Conservation (phyloP, 2,888 invertebrate genomes). For the Sarcophaga carnaria region DNA sequence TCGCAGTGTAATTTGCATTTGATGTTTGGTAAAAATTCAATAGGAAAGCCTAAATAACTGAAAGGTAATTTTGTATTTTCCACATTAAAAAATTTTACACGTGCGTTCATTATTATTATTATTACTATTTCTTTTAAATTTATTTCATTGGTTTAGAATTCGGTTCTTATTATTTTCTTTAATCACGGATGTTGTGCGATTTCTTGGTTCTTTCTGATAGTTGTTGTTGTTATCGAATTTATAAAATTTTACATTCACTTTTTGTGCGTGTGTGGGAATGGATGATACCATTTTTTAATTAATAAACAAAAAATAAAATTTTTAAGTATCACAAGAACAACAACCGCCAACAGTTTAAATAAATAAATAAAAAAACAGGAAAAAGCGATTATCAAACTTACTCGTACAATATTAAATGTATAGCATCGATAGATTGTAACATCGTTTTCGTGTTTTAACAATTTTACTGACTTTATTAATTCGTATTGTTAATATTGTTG, state of each 20-base stretch:
- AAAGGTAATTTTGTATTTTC: neutral
- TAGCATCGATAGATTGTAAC: constrained; percentile 1
- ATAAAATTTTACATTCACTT: constrained; percentile 29
- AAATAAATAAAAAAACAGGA: constrained; percentile 14
- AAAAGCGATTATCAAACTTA: neutral
- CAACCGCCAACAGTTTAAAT: constrained; percentile 7
- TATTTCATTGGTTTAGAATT: neutral
- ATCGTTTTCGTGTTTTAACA: constrained; percentile 63
- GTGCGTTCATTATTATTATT: constrained; percentile 1
- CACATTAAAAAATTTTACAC: neutral
- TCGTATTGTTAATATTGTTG: constrained; percentile 14
- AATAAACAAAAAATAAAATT: constrained; percentile 22
- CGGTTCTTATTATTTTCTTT: constrained; percentile 29
- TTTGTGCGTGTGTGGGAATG: constrained; percentile 8
- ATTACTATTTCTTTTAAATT: neutral
- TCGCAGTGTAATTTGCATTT: too few relatives aligned
- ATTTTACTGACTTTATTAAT: constrained; percentile 52
- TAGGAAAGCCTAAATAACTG: neutral
- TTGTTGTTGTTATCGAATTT: neutral
- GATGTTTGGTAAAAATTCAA: too few relatives aligned
- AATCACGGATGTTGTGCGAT: constrained; percentile 42
- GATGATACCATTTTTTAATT: constrained; percentile 13
- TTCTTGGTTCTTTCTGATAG: constrained; percentile 20
- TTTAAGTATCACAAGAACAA: constrained; percentile 29
- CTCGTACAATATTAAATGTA: constrained; percentile 4